These are phyloP conservation scores for Pseudanteris insignis DNA, from an alignment of 2,888 invertebrate species.

Conservation along the genomic window DNA sequence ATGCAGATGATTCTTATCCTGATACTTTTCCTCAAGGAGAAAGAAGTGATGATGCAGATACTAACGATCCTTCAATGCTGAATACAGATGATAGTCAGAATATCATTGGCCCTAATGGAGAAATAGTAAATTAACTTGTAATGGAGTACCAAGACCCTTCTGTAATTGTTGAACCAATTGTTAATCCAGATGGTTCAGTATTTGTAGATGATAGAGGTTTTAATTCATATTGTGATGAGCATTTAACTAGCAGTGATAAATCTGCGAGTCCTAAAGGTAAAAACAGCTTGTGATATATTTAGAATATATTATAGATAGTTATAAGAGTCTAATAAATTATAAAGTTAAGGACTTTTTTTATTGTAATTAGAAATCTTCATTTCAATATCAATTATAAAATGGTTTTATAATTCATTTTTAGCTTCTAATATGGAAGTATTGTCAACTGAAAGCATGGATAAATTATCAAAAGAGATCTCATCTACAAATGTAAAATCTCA, in stretches of 20 bases:
- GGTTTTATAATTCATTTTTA: too few relatives aligned
- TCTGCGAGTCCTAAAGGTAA: slow-evolving; percentile 12
- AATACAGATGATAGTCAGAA: slow-evolving; percentile 52
- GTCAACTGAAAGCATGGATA: too few relatives aligned
- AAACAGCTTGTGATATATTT: too few relatives aligned
- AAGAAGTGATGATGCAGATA: slow-evolving; percentile 54
- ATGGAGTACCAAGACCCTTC: slow-evolving; percentile 63
- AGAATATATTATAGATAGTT: too few relatives aligned
- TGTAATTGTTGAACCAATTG: slow-evolving; percentile 62
- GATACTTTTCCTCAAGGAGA: slow-evolving; percentile 57
- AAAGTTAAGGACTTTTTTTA: too few relatives aligned
- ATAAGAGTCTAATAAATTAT: too few relatives aligned
- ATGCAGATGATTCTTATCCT: slow-evolving; percentile 58
- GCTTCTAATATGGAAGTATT: too few relatives aligned
- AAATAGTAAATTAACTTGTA: slow-evolving; percentile 51
- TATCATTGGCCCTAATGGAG: slow-evolving; percentile 52
- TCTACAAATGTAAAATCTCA: too few relatives aligned
- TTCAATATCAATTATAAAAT: too few relatives aligned
- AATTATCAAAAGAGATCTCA: too few relatives aligned
- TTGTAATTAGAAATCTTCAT: too few relatives aligned
- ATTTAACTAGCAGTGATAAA: slow-evolving; percentile 50
- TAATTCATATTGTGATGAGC: slow-evolving; percentile 53
- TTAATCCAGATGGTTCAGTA: slow-evolving; percentile 60
- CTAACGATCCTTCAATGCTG: slow-evolving; percentile 54
- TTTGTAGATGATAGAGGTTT: slow-evolving; percentile 62